Conservation (phyloP, 2,113 vertebrate genomes). For the Glaucomys volans region DNA sequence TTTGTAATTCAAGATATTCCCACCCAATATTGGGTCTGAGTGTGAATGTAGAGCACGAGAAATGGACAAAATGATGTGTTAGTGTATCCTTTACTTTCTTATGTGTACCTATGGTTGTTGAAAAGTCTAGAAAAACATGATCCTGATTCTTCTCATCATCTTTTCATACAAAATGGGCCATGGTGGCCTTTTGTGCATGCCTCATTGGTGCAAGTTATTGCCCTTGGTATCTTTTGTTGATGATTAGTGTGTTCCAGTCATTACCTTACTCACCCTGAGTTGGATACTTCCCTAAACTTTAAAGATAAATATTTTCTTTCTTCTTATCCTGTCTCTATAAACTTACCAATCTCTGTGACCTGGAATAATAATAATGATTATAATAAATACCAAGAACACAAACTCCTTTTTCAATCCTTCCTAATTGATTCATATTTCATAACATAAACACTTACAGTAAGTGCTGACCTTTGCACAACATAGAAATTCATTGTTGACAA, state of each 20-base stretch:
- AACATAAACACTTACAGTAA: not conserved
- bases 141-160: not conserved
- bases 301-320: not conserved
- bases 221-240: not conserved
- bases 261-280: not conserved
- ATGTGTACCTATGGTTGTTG: not conserved
- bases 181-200: not conserved
- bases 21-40: not conserved
- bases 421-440: not conserved
- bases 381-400: not conserved
- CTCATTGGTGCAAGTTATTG: not conserved
- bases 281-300: not conserved
- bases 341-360: not conserved
- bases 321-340: not conserved
- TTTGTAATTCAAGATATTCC: not conserved
- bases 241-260: not conserved
- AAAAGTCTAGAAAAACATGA: not conserved
- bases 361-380: not conserved
- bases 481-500: not conserved
- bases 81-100: constrained; percentile 17
- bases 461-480: not conserved
- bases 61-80: not conserved
- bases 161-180: not conserved
- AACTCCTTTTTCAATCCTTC: not conserved
- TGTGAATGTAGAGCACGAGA: not conserved